Evolutionary conservation across 2,113 vertebrate species (phyloP).

Genomic region (Castor canadensis): DNA sequence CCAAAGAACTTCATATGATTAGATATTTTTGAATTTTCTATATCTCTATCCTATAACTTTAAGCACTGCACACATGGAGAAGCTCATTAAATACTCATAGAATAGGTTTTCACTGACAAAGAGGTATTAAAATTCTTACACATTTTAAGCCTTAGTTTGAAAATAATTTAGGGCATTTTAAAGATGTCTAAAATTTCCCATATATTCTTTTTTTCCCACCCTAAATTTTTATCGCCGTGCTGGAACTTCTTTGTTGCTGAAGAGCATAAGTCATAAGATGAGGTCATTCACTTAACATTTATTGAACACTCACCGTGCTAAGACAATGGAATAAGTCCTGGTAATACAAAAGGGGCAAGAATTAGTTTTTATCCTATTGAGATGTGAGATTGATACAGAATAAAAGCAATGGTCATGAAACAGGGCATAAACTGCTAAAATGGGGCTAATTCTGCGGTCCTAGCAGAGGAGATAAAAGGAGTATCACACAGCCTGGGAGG

Average conservation of each 20-base stretch:
- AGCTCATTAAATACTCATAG: not conserved
- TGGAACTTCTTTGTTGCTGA: not conserved
- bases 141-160: not conserved
- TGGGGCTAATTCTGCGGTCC: not conserved
- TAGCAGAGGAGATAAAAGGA: not conserved
- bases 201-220: not conserved
- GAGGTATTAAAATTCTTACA: not conserved
- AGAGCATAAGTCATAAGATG: not conserved
- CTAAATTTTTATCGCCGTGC: no score
- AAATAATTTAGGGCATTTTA: constrained; percentile 19
- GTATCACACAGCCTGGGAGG: not conserved
- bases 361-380: not conserved
- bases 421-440: not conserved
- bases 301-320: not conserved
- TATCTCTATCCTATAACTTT: not conserved
- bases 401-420: not conserved
- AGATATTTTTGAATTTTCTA: not conserved
- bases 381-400: not conserved
- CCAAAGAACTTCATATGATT: not conserved
- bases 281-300: not conserved
- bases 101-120: not conserved
- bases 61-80: not conserved
- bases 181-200: not conserved
- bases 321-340: not conserved
- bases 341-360: not conserved